A percentile compares a stretch with the other conserved stretches of the same genome.
Evolutionary conservation across 2,113 vertebrate species (phyloP).

Genomic region (Pangasianodon hypophthalmus): DNA sequence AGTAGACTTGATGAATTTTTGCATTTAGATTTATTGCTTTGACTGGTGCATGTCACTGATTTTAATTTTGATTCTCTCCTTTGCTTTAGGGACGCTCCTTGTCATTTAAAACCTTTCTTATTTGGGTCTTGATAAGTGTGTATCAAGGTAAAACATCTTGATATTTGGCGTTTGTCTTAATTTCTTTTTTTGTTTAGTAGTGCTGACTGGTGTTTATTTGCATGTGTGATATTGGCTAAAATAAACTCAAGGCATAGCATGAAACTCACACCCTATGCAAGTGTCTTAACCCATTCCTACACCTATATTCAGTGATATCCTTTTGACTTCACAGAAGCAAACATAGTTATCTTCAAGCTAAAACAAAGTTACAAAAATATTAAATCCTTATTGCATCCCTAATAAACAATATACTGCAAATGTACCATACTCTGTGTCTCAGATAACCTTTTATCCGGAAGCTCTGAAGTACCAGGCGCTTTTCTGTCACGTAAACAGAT

Average conservation of each 20-base stretch:
- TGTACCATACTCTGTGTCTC: not conserved
- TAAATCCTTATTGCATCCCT: not conserved
- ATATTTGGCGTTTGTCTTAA: not conserved
- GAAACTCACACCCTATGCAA: not conserved
- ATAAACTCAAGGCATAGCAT: not conserved
- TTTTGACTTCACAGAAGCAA: not conserved
- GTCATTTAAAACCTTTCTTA: conserved; percentile 85
- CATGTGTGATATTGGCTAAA: not conserved
- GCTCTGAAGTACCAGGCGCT: conserved; percentile 27
- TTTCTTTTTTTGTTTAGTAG: not conserved
- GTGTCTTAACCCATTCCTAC: not conserved
- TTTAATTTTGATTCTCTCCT: conserved; percentile 37
- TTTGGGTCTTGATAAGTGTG: conserved; percentile 78
- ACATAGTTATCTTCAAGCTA: not conserved
- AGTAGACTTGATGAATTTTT: not conserved
- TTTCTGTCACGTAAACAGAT: conserved; percentile 75
- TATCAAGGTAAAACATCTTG: conserved; percentile 73
- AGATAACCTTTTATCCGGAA: not conserved
- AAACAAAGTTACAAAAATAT: not conserved
- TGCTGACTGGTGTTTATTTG: not conserved
- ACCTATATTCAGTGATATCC: not conserved
- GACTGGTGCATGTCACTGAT: not conserved
- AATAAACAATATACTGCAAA: not conserved
- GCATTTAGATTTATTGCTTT: not conserved
- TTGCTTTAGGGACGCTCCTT: conserved; percentile 87